Conservation (phyloP, 1,140 invertebrate species). For the Kradibia gibbosae region DNA sequence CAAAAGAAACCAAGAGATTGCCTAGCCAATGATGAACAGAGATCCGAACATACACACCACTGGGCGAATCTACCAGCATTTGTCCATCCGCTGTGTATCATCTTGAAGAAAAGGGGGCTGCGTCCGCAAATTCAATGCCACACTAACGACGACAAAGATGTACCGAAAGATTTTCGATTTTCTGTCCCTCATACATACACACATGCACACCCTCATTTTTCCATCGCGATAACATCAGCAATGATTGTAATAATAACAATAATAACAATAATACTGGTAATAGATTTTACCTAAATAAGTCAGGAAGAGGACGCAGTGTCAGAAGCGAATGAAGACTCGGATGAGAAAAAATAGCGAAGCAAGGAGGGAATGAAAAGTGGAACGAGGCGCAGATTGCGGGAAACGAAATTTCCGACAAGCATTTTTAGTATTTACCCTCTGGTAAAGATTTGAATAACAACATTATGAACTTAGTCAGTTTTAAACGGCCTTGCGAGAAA, state of each 20-base stretch:
- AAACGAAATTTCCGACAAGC: neutral
- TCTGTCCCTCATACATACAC: neutral
- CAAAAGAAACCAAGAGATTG: neutral
- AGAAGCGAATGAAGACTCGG: neutral
- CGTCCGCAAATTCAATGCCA: slow-evolving; percentile 11
- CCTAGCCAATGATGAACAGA: neutral
- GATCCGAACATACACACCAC: neutral
- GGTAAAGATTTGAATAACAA: neutral
- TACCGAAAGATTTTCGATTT: neutral
- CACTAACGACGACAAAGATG: slow-evolving; percentile 17
- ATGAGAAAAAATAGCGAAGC: neutral
- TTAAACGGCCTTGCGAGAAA: no score
- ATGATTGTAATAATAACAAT: neutral
- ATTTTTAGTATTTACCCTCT: neutral
- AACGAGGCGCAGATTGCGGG: neutral
- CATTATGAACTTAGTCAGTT: neutral
- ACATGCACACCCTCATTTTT: neutral
- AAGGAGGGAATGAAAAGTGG: neutral
- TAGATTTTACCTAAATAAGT: no score
- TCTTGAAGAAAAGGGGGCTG: slow-evolving; percentile 21
- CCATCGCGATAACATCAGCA: neutral
- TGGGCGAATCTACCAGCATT: neutral
- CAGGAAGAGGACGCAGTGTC: no score
- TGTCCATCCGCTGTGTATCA: slow-evolving; percentile 12
- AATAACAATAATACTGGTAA: neutral